Base-by-base conservation (phyloP, 2,888 invertebrate species). In the Hermaeophaga mercurialis region DNA sequence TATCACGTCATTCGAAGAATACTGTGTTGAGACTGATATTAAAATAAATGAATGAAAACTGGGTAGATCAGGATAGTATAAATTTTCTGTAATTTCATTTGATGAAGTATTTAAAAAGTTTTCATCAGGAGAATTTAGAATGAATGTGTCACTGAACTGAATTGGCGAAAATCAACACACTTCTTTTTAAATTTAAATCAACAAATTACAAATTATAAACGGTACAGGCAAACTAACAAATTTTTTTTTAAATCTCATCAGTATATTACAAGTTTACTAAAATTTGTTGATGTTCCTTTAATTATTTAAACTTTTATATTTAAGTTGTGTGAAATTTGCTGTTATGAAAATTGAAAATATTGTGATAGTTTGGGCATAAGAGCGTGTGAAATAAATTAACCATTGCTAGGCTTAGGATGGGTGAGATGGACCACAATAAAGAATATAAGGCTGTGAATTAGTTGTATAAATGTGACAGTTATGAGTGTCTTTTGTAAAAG, bases 361-460 rank as follows among this genome's bases (percentile, higher is more conserved):
- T 36, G 36, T 36, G 36, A 36, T 36, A 36, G 36, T 36, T 15
- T 36, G 36, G 15, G 12, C 15, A 36, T 15, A 1, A 17, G 8
- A 4, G 17, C 5, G 43, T 14, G 24, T 14, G 24, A 43, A 24
- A 24, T 43, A 24, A 43, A 14, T 24, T 3, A 43, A 43, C 8
- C 18, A 11, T 2, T 33, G 41, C 9, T 18, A 41, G 43, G 24
- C 24, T 26, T 43, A 26, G 43, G 2, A 12, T 43, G 43, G 24
- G 43, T 43, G 43, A 14, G 43, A 15, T 43, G 24, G 43, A 43
- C 43, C 43, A 43, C 11, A 43, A 43, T 43, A 24, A 24, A 43
- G 43, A 43, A 43, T 43, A 43, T 26, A 43, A 43, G 43, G 43
- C 43, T 43, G 43, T 43, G 43, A 43, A 43, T 43, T 43, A 43